phyloP scores from a whole-genome alignment of 2,797 vertebrate species.

The Eospalax fontanierii region DNA sequence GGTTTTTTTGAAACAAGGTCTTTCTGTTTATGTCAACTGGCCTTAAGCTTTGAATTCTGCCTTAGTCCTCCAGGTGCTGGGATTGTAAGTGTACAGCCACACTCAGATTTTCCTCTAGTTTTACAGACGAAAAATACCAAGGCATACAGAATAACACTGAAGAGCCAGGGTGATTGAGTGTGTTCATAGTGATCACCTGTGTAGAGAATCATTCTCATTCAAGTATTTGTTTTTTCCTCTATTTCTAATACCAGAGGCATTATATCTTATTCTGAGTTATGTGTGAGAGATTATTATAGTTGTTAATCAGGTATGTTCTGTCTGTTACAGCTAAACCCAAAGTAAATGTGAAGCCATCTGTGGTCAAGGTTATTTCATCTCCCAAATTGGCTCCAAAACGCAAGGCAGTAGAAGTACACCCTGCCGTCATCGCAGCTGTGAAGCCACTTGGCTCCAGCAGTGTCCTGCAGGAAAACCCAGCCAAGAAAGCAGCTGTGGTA shows the following conservation, averaged over 20 bases:
- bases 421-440: slow-evolving; percentile 94
- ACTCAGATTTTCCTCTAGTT: neutral
- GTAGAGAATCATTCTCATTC: neutral
- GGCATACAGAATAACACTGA: neutral
- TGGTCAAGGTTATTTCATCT: slow-evolving; percentile 90
- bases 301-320: slow-evolving; percentile 58
- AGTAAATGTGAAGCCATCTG: slow-evolving; percentile 93
- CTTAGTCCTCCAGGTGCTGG: neutral
- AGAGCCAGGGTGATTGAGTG: neutral
- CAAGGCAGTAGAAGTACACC: slow-evolving; percentile 87
- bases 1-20: neutral
- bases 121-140: slow-evolving; percentile 49
- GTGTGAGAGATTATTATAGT: slow-evolving; percentile 29
- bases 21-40: neutral
- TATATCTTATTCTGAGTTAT: slow-evolving; percentile 6
- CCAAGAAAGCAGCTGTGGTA: slow-evolving; percentile 89
- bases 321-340: slow-evolving; percentile 93
- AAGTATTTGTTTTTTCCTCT: neutral
- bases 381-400: slow-evolving; percentile 92
- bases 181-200: neutral
- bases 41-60: neutral
- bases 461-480: slow-evolving; percentile 77
- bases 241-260: slow-evolving; percentile 5
- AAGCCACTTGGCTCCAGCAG: slow-evolving; percentile 91
- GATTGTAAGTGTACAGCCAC: neutral